These are phyloP conservation scores for Oncorhynchus keta DNA, from an alignment of 2,113 vertebrate species.

Conservation along the genomic window DNA sequence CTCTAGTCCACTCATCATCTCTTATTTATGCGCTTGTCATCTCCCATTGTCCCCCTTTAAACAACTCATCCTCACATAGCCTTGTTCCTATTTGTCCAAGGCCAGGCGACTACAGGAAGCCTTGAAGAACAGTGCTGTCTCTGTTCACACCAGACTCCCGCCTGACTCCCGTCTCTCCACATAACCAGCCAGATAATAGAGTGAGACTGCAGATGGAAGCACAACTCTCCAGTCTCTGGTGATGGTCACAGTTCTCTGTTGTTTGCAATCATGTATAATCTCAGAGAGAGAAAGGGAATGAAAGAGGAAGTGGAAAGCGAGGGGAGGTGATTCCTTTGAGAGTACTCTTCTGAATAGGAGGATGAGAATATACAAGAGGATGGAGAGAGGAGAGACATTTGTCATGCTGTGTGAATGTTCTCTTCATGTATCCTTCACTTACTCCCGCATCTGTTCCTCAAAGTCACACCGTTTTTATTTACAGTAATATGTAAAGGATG, in stretches of 20 bases:
- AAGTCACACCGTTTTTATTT: no score
- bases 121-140: background rate
- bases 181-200: background rate
- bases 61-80: background rate
- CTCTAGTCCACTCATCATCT: background rate
- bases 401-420: background rate
- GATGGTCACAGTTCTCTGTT: conserved; percentile 14
- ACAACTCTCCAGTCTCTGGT: background rate
- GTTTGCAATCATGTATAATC: conserved; percentile 30
- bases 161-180: background rate
- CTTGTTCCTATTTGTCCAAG: background rate
- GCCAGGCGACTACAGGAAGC: background rate
- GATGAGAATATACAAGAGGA: background rate
- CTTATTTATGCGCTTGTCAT: background rate
- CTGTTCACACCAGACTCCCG: background rate
- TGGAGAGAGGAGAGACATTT: background rate
- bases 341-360: background rate
- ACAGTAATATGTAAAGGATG: background rate
- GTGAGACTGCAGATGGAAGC: background rate
- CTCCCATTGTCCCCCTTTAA: background rate
- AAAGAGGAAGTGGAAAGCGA: conserved; percentile 8
- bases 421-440: background rate
- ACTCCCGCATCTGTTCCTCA: background rate
- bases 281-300: conserved; percentile 19
- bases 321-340: background rate